Evolutionary conservation across 1,140 invertebrate genomes (phyloP).

Genomic region (Aphelinus certus): DNA sequence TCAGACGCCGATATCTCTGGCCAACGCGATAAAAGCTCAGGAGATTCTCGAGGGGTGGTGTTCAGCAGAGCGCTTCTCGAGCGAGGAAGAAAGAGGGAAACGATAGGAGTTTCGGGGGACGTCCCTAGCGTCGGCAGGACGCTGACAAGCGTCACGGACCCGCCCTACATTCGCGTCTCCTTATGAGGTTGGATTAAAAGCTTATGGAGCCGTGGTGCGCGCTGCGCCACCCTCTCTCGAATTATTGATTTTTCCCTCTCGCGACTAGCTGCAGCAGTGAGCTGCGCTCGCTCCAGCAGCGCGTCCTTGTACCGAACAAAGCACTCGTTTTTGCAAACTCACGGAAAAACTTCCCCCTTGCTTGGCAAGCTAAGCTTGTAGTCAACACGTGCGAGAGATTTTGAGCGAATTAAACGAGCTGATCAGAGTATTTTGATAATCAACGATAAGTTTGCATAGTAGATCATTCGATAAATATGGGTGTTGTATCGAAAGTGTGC

Average conservation of each 20-base stretch:
- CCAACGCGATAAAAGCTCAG: neutral
- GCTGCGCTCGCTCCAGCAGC: constrained; percentile 7
- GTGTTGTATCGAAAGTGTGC: no score
- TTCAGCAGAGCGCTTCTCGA: neutral
- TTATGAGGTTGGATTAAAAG: constrained; percentile 59
- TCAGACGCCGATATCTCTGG: no score
- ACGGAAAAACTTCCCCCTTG: constrained; percentile 10
- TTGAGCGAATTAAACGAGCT: neutral
- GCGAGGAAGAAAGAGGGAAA: neutral
- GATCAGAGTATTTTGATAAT: no score
- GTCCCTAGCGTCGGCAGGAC: constrained; percentile 53
- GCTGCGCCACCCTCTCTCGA: constrained; percentile 23
- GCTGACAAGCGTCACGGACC: constrained; percentile 51
- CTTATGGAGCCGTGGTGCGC: constrained; percentile 27
- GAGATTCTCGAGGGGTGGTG: neutral
- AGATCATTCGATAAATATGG: no score
- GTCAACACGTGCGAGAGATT: neutral
- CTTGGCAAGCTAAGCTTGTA: constrained; percentile 7
- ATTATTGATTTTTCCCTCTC: constrained; percentile 40
- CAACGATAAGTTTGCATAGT: no score
- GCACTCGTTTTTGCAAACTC: constrained; percentile 22
- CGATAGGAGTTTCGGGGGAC: constrained; percentile 24
- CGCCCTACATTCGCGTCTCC: constrained; percentile 50
- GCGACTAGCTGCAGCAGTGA: constrained; percentile 8
- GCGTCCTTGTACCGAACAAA: constrained; percentile 36